Evolutionary conservation across 2,113 vertebrate species (phyloP), one percentile per base, ranked within the genome.

Genomic region (Cariama cristata): DNA sequence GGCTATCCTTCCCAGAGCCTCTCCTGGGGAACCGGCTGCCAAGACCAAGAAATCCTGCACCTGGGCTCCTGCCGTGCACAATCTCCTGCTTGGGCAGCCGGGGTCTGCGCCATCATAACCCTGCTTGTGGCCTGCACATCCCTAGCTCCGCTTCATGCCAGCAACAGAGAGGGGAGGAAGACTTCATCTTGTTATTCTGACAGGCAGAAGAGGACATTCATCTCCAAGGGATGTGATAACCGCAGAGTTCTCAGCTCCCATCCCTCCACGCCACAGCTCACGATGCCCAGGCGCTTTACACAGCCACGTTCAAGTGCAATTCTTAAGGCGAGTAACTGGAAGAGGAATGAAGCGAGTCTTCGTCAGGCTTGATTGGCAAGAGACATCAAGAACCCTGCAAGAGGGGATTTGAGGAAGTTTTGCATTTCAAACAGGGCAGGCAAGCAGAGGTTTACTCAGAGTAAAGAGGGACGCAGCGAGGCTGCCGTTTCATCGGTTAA

Each of bases 401-500:
- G 86, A 79, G 47, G 74, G 69, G 74, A 88, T 87, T 55, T 77
- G 69, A 77, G 84, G 85, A 82, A 88, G 81, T 79, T 94, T 90
- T 94, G 92, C 92, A 93, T 93, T 95, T 95, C 96, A 95, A 93
- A 92, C 52, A 75, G 60, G 30, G 77, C 81, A 59, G 35, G 71
- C 79, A 85, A 76, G 59, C 74, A 88, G 93, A 86, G 93, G 93
- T 92, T 85, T 79, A 63, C 79, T 75, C 79, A 8, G 88, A 93
- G 82, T 20, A 52, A 81, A 94, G 71, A 72, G 68, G 79, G 91
- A 88, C 87, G 80, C 53, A 33, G 60, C 15, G 0, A 92, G 88
- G 79, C 79, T 86, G 86, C 79, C 9, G 3, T 86, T 96, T 93
- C 86, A 69, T 90, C 86, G 0, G 62, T 75, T 92, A 95, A 92